These are phyloP conservation scores for Euura lappo DNA, from an alignment of 1,140 invertebrate species.

Conservation along the genomic window DNA sequence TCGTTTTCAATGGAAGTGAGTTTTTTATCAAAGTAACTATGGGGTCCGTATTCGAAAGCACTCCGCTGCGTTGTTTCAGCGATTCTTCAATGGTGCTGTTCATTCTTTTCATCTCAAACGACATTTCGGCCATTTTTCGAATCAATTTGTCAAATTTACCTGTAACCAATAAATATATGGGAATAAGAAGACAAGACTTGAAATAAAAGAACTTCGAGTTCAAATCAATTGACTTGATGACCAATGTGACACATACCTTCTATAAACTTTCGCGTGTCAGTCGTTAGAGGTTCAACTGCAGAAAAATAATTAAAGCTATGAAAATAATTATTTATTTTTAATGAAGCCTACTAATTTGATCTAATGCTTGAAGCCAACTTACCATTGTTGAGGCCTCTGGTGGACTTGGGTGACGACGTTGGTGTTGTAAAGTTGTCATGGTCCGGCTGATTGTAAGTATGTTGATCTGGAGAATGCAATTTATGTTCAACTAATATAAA, in stretches of 20 bases:
- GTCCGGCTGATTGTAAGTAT: no score
- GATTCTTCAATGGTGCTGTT: not conserved
- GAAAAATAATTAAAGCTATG: not conserved
- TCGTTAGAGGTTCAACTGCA: not conserved
- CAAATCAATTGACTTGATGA: not conserved
- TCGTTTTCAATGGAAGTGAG: not conserved
- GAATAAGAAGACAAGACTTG: not conserved
- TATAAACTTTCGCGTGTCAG: not conserved
- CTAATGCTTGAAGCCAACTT: no score
- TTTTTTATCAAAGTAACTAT: not conserved
- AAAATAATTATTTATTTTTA: not conserved
- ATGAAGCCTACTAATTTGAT: no score
- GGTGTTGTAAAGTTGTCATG: no score
- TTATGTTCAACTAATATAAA: not conserved
- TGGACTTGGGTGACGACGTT: no score
- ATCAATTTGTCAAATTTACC: not conserved
- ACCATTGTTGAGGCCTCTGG: no score
- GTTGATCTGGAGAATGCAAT: not conserved
- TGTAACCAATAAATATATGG: not conserved
- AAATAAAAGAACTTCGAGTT: not conserved
- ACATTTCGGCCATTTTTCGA: not conserved
- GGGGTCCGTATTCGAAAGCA: not conserved
- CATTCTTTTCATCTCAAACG: not conserved
- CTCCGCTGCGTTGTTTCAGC: not conserved
- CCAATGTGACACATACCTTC: not conserved